Evolutionary conservation across 2,888 invertebrate species (phyloP), one percentile per base, ranked within the genome.

Genomic region (Teleiodes luculella): DNA sequence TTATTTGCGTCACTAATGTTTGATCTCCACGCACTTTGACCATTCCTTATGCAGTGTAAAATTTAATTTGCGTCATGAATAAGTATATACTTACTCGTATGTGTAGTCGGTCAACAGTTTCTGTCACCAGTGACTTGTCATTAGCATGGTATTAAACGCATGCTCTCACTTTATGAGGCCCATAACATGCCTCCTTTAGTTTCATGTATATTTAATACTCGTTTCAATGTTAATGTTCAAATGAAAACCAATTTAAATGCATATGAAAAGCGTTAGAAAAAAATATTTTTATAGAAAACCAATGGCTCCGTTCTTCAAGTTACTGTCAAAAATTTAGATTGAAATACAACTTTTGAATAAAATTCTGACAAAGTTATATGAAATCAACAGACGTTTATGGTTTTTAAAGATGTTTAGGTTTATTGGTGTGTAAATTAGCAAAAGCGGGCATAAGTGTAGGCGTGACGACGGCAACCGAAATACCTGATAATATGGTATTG

Each of bases 131-230:
- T 28, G 8, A 13, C 20, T 13, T 20, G 13, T 20, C 28, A 43
- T 43, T 43, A 43, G 43, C 43, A 43, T 43, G 43, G 28, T 24
- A 28, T 43, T 28, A 43, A 28, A 43, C 43, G 24, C 43, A 28
- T 28, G 43, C 28, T 43, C 43, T 20, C 43, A n/a, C 20, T 48
- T 48, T 48, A 36, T 48, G 48, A 35, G 13, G 35, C 18, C 20
- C 11, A 35, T 48, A 48, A 35, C 48, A 48, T 20, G 48, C 31
- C 46, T 47, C 14, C 33, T 48, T 43, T 43, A 43, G 43, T 47
- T 47, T 41, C 47, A 51, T 51, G 51, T 51, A 41, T 51, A 41
- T 51, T 51, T 41, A 16, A 51, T 30, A 39, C 39, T 41, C 51
- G 41, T 41, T 50, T 51, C 31, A 39, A 51, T 51, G 51, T 51